These are phyloP conservation scores for Acromyrmex charruanus DNA, from an alignment of 1,140 invertebrate species.

Conservation along the genomic window DNA sequence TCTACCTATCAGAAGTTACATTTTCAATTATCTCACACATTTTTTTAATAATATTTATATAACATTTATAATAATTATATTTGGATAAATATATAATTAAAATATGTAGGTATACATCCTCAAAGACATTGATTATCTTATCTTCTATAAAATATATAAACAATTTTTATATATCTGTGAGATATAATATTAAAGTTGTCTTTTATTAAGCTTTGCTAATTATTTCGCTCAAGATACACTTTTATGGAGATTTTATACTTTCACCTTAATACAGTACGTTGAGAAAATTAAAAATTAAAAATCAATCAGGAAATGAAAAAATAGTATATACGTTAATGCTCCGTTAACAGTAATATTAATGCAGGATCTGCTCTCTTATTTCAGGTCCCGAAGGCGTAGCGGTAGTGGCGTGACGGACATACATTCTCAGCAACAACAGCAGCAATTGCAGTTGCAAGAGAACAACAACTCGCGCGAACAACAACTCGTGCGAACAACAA, in stretches of 20 bases:
- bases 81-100: not conserved
- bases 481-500: conserved; percentile 70
- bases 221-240: not conserved
- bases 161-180: not conserved
- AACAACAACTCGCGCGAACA: conserved; percentile 82
- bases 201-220: not conserved
- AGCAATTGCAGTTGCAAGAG: conserved; percentile 83
- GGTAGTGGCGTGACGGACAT: conserved; percentile 83
- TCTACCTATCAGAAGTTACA: not conserved
- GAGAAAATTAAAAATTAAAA: not conserved
- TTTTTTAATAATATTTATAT: not conserved
- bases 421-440: conserved; percentile 83
- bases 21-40: not conserved
- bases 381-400: conserved; percentile 84
- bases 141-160: not conserved
- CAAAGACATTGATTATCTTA: not conserved
- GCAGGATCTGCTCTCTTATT: not conserved
- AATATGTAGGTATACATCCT: not conserved
- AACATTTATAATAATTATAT: not conserved
- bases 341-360: not conserved
- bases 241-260: not conserved
- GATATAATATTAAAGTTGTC: not conserved
- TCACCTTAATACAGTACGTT: not conserved
- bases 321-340: not conserved
- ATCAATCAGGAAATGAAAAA: not conserved